These are phyloP conservation scores for Drosophila funebris DNA, from an alignment of 1,140 invertebrate genomes.

Conservation along the genomic window DNA sequence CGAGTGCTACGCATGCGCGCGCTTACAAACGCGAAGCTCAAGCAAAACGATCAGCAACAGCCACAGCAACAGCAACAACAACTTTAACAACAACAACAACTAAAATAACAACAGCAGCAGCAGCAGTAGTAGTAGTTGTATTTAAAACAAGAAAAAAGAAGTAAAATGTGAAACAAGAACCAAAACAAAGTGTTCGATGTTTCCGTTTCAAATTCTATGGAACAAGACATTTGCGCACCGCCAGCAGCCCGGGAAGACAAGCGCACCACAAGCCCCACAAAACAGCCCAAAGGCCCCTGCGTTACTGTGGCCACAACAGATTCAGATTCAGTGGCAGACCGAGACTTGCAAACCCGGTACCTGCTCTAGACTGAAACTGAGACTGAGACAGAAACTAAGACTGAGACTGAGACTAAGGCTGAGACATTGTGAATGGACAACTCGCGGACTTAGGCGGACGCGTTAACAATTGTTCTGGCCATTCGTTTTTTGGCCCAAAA, in stretches of 20 bases:
- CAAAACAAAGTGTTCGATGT: slow-evolving; percentile 82
- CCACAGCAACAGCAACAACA: slow-evolving; percentile 17
- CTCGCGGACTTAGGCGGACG: slow-evolving; percentile 54
- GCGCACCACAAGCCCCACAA: slow-evolving; percentile 5
- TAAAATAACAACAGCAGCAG: slow-evolving; percentile 18
- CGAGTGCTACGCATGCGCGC: slow-evolving; percentile 79
- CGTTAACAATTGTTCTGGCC: slow-evolving; percentile 75
- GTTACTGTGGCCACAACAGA: slow-evolving; percentile 38
- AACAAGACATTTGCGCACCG: slow-evolving; percentile 75
- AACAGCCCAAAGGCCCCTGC: slow-evolving; percentile 17
- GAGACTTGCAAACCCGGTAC: too few species aligned
- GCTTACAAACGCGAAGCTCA: slow-evolving; percentile 71
- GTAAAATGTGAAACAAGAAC: slow-evolving; percentile 78
- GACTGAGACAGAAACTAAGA: not conserved
- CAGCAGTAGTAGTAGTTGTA: not conserved
- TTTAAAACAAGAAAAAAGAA: slow-evolving; percentile 22
- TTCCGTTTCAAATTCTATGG: slow-evolving; percentile 82
- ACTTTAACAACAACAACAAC: slow-evolving; percentile 24
- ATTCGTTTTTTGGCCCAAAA: slow-evolving; percentile 59
- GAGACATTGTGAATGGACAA: slow-evolving; percentile 60
- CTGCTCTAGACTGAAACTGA: not conserved
- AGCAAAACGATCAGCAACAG: slow-evolving; percentile 43
- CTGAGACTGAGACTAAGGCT: not conserved
- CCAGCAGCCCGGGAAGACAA: slow-evolving; percentile 30
- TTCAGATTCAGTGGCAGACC: not conserved